These are phyloP conservation scores for Aselliscus stoliczkanus DNA, from an alignment of 2,797 vertebrate genomes.

Conservation along the genomic window DNA sequence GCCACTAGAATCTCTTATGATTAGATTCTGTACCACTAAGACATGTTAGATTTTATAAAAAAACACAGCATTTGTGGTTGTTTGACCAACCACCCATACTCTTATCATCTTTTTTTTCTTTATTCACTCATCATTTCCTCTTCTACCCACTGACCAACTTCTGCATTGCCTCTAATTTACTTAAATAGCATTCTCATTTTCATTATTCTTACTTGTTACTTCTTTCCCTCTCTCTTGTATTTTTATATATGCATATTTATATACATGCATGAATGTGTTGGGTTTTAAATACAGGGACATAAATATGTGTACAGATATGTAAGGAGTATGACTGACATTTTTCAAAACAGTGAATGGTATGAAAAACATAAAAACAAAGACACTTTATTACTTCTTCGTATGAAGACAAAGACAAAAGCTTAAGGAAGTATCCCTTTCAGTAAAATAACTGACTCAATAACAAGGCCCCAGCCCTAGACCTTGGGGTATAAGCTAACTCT, in stretches of 20 bases:
- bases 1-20: not conserved
- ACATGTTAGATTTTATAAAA: not conserved
- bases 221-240: not conserved
- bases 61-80: not conserved
- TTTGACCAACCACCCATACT: not conserved
- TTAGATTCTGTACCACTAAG: not conserved
- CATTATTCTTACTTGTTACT: not conserved
- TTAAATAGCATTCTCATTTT: not conserved
- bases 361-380: conserved; percentile 5
- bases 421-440: not conserved
- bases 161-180: not conserved
- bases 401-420: not conserved
- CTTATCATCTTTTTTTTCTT: not conserved
- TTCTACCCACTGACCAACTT: not conserved
- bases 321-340: not conserved
- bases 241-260: not conserved
- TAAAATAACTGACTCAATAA: not conserved
- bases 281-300: conserved; percentile 28
- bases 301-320: not conserved
- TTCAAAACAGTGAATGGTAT: not conserved
- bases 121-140: not conserved
- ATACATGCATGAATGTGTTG: not conserved
- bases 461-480: not conserved
- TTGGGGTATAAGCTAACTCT: not conserved
- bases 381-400: not conserved